Conservation (phyloP, 2,888 invertebrate species). For the Mesopsocus fuscifrons region DNA sequence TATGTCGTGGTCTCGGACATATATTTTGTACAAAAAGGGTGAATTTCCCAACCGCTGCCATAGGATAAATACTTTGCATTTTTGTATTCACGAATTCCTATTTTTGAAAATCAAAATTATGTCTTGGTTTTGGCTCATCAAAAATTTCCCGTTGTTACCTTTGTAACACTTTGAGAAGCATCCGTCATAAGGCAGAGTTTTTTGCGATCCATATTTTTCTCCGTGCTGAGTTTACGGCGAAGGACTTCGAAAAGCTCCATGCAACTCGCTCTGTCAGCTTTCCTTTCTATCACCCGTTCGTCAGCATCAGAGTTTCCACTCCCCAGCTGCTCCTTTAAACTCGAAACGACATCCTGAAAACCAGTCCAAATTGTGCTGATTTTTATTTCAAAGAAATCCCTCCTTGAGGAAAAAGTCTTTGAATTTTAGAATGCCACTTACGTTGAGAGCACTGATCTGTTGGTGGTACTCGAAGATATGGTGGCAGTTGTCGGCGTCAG, state of each 20-base stretch:
- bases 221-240: background rate
- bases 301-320: conserved; percentile 17
- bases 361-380: too few relatives aligned
- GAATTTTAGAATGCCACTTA: background rate
- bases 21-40: too few relatives aligned
- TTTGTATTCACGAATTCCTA: too few relatives aligned
- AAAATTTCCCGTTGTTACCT: too few relatives aligned
- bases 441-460: conserved; percentile 14
- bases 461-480: conserved; percentile 24
- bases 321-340: conserved; percentile 17
- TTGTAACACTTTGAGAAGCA: conserved; percentile 17
- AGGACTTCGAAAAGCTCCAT: conserved; percentile 1
- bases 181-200: conserved; percentile 6
- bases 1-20: too few relatives aligned
- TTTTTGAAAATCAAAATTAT: too few relatives aligned
- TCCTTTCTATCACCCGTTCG: conserved; percentile 18
- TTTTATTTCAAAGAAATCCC: too few relatives aligned
- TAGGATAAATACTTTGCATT: too few relatives aligned
- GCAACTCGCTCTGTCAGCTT: conserved; percentile 10
- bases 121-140: too few relatives aligned
- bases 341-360: conserved; percentile 19
- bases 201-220: background rate
- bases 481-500: conserved; percentile 30
- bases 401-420: too few relatives aligned
- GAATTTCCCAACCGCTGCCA: too few relatives aligned